Conservation (phyloP, 2,113 vertebrate genomes). For the Macquaria ambigua region DNA sequence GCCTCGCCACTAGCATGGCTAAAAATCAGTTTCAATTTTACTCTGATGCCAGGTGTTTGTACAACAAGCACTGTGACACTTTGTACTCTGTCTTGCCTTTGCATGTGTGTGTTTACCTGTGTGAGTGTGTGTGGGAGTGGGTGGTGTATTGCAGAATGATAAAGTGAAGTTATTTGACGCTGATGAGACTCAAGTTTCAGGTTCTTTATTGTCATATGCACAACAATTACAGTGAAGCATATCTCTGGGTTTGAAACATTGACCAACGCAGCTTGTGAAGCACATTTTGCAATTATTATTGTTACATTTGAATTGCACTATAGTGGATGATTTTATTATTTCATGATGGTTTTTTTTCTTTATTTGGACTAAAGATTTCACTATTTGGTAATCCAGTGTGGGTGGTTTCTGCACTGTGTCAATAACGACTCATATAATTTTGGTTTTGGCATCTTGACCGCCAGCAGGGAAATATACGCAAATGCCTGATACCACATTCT, state of each 20-base stretch:
- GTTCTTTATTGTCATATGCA: too few species aligned
- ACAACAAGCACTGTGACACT: neutral
- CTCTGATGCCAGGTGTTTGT: constrained; percentile 10
- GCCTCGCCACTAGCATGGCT: neutral
- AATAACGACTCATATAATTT: neutral
- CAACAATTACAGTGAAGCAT: too few species aligned
- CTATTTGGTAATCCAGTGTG: neutral
- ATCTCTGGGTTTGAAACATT: neutral
- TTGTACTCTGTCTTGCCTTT: neutral
- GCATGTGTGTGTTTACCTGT: neutral
- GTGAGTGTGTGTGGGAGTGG: neutral
- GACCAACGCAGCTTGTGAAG: neutral
- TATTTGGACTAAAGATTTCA: neutral
- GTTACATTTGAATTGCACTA: neutral
- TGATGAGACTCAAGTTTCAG: too few species aligned
- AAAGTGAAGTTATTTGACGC: neutral
- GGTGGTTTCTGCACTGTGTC: constrained; percentile 12
- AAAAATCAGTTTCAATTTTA: neutral
- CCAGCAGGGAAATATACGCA: neutral
- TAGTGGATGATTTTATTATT: neutral
- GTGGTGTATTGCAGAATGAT: neutral
- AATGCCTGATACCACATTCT: neutral
- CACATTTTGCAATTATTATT: neutral
- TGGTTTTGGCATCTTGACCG: constrained; percentile 19
- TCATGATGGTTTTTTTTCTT: neutral